Evolutionary conservation across 2,888 invertebrate species (phyloP), one percentile per base, ranked within the genome.

Genomic region (Trichopria drosophilae): DNA sequence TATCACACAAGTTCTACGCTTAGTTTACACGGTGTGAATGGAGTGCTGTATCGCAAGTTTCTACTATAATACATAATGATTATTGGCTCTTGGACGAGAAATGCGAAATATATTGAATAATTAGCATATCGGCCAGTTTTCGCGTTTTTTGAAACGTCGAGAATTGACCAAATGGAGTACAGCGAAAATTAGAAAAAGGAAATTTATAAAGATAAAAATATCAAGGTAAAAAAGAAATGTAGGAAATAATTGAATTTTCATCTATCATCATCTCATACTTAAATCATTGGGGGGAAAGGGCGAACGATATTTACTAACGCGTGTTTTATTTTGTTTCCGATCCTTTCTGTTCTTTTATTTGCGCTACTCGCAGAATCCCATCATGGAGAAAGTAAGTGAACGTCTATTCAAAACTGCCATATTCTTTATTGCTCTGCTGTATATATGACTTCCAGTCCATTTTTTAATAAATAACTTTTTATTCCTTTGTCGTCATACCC

Each of bases 361-460:
- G 69, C 75, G 75, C 73, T 76, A 72, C 73, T 76, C 67, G 75
- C 82, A 94, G 94, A 82, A 94, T 93, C 80, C 85, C 95, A 68
- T 91, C 92, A 77, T 95, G 95, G 95, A 95, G 92, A 79, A 93
- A 92, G 94, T 94, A 85, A 91, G 88, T 87, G 71, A 69, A 68
- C 60, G 58, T 65, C 66, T 63, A 60, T 64, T 67, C 59, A 67
- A 66, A 65, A 68, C 64, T 61, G 69, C 62, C 58, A 58, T 50
- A 58, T 53, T 62, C 58, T 53, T 60, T 62, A 53, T 51, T 57
- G 56, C 61, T 59, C 46, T 56, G 59, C 61, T 53, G 60, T 59
- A 55, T 44, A 40, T 9, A 6, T 9, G 7, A 24, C 10, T 24
- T 24, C 24, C 10, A 24, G 10, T 24, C 10, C 10, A 24, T 10